Evolutionary conservation across 1,140 invertebrate genomes (phyloP).

Genomic region (Spodoptera frugiperda): DNA sequence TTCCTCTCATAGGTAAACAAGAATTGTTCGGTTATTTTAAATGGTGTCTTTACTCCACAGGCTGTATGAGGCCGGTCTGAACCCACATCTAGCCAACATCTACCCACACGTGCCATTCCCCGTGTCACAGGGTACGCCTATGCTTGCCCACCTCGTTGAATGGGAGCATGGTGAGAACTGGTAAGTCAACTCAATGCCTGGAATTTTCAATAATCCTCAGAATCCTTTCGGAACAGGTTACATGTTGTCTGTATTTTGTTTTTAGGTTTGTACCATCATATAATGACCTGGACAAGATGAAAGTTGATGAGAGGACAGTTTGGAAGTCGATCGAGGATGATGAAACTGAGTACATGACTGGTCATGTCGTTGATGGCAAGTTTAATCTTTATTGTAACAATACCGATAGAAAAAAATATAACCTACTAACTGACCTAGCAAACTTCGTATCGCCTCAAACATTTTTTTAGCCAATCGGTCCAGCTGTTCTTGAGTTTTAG

Average conservation of each 20-base stretch:
- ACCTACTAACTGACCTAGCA: too few relatives aligned
- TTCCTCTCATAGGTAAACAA: too few relatives aligned
- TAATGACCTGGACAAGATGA: conserved; percentile 87
- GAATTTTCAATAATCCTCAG: too few relatives aligned
- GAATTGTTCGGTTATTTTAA: too few relatives aligned
- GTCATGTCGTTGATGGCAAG: conserved; percentile 94
- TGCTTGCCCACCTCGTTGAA: conserved; percentile 88
- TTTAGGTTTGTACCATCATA: conserved; percentile 88
- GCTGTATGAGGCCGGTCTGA: conserved; percentile 88
- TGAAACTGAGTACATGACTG: conserved; percentile 91
- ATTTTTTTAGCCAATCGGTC: too few relatives aligned
- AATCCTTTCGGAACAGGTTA: too few relatives aligned
- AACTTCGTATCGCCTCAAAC: too few relatives aligned
- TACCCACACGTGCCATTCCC: conserved; percentile 89
- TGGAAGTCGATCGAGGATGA: conserved; percentile 88
- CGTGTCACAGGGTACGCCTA: conserved; percentile 90
- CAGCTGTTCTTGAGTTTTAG: too few relatives aligned
- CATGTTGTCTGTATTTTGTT: neutral
- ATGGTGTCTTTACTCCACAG: conserved; percentile 80
- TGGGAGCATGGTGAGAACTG: conserved; percentile 90
- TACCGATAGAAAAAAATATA: too few relatives aligned
- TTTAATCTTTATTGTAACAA: neutral
- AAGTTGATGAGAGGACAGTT: conserved; percentile 88
- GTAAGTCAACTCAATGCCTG: conserved; percentile 60
- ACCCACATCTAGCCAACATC: conserved; percentile 87